Percentiles rank a stretch among this genome's conserved stretches.
Evolutionary conservation across 1,140 invertebrate genomes (phyloP).

Genomic region (Cryptotermes secundus): DNA sequence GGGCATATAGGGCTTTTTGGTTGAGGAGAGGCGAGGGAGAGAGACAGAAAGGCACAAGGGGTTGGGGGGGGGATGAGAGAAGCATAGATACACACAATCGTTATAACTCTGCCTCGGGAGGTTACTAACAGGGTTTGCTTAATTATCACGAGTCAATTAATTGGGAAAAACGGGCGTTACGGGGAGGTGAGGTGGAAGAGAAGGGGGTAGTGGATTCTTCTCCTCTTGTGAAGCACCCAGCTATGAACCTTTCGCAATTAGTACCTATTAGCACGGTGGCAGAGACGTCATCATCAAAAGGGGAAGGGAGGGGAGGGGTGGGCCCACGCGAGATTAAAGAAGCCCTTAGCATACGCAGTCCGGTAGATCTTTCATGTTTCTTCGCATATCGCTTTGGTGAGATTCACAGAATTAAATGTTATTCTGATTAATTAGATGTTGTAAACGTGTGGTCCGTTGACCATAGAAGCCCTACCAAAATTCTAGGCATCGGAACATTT

Average conservation of each 20-base stretch:
- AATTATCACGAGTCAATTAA: slow-evolving; percentile 49
- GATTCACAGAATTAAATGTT: not conserved
- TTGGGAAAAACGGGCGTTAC: slow-evolving; percentile 32
- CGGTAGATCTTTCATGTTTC: not conserved
- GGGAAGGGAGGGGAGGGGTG: not conserved
- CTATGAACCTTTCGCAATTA: slow-evolving; percentile 42
- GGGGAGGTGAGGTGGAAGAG: not conserved
- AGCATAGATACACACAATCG: slow-evolving; percentile 38
- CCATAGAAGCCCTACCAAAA: not conserved
- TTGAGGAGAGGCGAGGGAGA: slow-evolving; percentile 3
- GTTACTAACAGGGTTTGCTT: slow-evolving; percentile 43
- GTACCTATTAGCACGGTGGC: slow-evolving; percentile 39
- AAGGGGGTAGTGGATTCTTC: slow-evolving; percentile 27
- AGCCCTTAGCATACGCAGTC: not conserved
- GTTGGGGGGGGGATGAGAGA: not conserved
- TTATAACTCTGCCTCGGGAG: slow-evolving; percentile 44
- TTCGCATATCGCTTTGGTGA: not conserved
- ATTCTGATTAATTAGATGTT: not conserved
- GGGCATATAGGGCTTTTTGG: slow-evolving; percentile 30
- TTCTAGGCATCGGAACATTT: too few relatives aligned
- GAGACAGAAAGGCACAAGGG: not conserved
- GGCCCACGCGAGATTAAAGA: slow-evolving; percentile 5
- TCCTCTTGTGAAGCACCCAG: slow-evolving; percentile 23
- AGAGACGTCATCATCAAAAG: slow-evolving; percentile 23
- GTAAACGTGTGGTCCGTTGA: not conserved